Conservation (phyloP, 2,888 invertebrate genomes). For the Pterostichus madidus region DNA sequence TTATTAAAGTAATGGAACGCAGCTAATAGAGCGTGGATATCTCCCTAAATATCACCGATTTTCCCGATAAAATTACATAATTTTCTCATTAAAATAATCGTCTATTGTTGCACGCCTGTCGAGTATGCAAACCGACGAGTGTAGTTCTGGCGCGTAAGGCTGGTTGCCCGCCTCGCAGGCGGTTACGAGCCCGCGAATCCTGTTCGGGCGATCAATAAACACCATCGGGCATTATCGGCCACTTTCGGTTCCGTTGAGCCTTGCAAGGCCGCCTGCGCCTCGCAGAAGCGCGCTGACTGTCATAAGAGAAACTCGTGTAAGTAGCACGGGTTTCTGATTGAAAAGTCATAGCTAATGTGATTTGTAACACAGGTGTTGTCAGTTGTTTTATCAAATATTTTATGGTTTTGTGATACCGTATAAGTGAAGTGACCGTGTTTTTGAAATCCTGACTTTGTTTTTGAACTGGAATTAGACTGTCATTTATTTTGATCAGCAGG, state of each 20-base stretch:
- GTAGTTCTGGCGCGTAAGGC: conserved; percentile 14
- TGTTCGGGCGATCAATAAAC: conserved; percentile 57
- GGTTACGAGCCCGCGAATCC: conserved; percentile 8
- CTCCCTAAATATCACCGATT: conserved; percentile 17
- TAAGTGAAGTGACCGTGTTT: conserved; percentile 24
- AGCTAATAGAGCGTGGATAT: conserved; percentile 1
- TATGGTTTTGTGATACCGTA: neutral
- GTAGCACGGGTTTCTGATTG: neutral
- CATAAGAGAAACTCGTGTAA: neutral
- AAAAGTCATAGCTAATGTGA: conserved; percentile 38
- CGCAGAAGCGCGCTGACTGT: conserved; percentile 60
- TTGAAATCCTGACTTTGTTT: conserved; percentile 24
- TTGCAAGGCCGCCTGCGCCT: conserved; percentile 55
- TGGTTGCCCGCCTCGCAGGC: conserved; percentile 38
- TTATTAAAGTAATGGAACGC: neutral
- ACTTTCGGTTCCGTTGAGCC: conserved; percentile 48
- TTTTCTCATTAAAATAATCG: conserved; percentile 61
- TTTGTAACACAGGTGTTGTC: conserved; percentile 53
- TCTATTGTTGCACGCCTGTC: conserved; percentile 44
- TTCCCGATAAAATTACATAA: conserved; percentile 51
- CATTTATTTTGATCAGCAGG: conserved; percentile 2
- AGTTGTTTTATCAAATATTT: conserved; percentile 19
- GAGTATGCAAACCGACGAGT: conserved; percentile 18
- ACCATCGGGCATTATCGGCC: conserved; percentile 10
- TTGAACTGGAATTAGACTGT: conserved; percentile 4